Base-by-base conservation (phyloP, 2,888 invertebrate genomes). In the Galeruca laticollis region DNA sequence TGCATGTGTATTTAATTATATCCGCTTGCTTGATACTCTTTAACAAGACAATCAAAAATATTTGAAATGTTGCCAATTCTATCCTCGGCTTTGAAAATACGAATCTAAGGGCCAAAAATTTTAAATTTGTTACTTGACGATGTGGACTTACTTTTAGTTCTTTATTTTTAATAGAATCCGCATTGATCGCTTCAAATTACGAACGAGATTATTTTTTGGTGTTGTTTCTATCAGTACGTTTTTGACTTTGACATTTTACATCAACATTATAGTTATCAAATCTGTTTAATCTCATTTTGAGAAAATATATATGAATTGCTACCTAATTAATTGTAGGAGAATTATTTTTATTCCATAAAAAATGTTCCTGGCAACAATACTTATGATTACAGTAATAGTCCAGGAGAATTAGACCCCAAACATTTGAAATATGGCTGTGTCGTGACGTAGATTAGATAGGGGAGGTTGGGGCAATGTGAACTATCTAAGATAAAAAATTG, bases 61-160 rank as follows among this genome's bases (percentile, higher is more conserved):
- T 57, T 56, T 65, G 65, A 65, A 11, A 26, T n/a, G 31, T 35
- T 57, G 65, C 65, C 65, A 65, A 65, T 15, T 21, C 10, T 49
- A 13, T 33, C 15, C 65, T 35, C 49, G 57, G 49, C 26, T 18
- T 33, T 10, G 47, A 56, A 40, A 56, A 47, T 40, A 40, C 35
- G 26, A 40, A 33, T 18, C 33, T 20, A 35, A 57, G 57, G 57
- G 57, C 57, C 65, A 65, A 65, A 43, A 43, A 33, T 9, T 37
- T 57, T 57, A 47, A 15, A 47, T 47, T 47, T 18, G 2, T 8
- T 9, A 5, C 15, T 9, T 18, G 18, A 47, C 47, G 47, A 47
- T 18, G 15, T 47, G 8, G 18, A 18, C 47, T 47, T 47, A 18
- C 47, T 47, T 47, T n/a, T 15, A 52, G 52, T 26, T 52, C 21